These are phyloP conservation scores for Hystrix cristata DNA, from an alignment of 2,113 vertebrate genomes.

Conservation along the genomic window DNA sequence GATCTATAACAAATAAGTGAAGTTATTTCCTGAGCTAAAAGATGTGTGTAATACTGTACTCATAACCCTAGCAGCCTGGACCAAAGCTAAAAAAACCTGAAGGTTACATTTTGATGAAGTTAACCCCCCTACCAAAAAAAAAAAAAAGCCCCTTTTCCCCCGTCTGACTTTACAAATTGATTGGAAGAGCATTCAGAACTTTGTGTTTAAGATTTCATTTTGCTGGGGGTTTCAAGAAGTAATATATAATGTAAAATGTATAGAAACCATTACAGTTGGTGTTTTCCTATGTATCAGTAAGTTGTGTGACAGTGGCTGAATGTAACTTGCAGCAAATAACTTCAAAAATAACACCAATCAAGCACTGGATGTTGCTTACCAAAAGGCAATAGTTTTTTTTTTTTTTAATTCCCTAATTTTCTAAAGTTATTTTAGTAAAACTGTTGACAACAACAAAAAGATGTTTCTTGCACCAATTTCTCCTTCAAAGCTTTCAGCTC, in stretches of 20 bases:
- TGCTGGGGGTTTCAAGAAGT: constrained; percentile 67
- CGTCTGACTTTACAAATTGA: constrained; percentile 23
- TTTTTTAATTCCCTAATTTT: constrained; percentile 71
- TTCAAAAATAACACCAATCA: constrained; percentile 82
- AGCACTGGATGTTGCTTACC: constrained; percentile 77
- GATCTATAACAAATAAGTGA: constrained; percentile 86
- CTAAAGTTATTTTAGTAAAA: constrained; percentile 85
- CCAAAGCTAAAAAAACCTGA: constrained; percentile 5
- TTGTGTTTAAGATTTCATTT: constrained; percentile 45
- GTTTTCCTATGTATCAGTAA: constrained; percentile 71
- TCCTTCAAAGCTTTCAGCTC: constrained; percentile 88
- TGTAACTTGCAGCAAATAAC: constrained; percentile 84
- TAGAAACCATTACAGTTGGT: constrained; percentile 72
- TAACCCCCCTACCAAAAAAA: neutral
- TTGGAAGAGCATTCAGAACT: constrained; percentile 69
- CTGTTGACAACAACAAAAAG: constrained; percentile 81
- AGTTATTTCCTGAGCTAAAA: constrained; percentile 90
- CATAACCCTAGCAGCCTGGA: neutral
- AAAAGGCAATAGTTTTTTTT: neutral
- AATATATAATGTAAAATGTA: constrained; percentile 69
- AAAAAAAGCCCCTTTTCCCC: neutral
- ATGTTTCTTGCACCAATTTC: constrained; percentile 88
- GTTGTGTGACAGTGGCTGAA: constrained; percentile 85
- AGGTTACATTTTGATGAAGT: constrained; percentile 45
- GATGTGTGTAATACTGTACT: constrained; percentile 66